Evolutionary conservation across 2,888 invertebrate species (phyloP).

Genomic region (Cryptophagus acutangulus): DNA sequence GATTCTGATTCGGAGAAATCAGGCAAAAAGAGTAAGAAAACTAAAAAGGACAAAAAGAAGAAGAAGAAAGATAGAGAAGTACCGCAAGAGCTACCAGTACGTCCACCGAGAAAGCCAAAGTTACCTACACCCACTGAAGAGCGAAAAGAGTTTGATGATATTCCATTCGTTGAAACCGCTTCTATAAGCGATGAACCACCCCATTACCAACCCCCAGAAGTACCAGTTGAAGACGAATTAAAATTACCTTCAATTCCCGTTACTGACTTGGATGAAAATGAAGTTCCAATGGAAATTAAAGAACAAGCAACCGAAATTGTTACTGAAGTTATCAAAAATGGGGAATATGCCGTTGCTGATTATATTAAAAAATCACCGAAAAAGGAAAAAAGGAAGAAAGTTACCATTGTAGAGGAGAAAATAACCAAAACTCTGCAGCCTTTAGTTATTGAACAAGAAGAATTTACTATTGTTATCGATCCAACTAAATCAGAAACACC

Average conservation of each 20-base stretch:
- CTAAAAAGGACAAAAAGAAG: conserved; percentile 33
- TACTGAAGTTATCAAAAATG: conserved; percentile 22
- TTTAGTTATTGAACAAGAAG: conserved; percentile 38
- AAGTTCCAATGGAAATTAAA: conserved; percentile 22
- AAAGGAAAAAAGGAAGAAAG: conserved; percentile 27
- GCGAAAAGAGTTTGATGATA: conserved; percentile 36
- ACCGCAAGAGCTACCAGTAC: conserved; percentile 30
- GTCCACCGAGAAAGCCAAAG: conserved; percentile 40
- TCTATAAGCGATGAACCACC: conserved; percentile 30
- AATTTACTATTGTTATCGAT: conserved; percentile 40
- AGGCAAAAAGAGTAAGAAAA: conserved; percentile 37
- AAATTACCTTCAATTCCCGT: conserved; percentile 16
- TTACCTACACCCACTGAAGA: conserved; percentile 37
- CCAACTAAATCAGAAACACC: conserved; percentile 35
- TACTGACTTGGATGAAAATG: conserved; percentile 24
- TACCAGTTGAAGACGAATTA: conserved; percentile 1
- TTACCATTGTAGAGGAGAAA: conserved; percentile 38
- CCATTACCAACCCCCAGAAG: conserved; percentile 19
- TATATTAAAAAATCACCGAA: conserved; percentile 24
- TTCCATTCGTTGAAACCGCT: conserved; percentile 42
- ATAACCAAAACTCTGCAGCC: conserved; percentile 40
- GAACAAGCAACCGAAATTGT: conserved; percentile 30
- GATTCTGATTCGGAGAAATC: conserved; percentile 46
- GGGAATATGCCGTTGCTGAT: conserved; percentile 19
- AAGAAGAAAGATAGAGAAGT: conserved; percentile 29